Evolutionary conservation across 2,797 vertebrate genomes (phyloP).

Genomic region (Paedocypris micromegethes): DNA sequence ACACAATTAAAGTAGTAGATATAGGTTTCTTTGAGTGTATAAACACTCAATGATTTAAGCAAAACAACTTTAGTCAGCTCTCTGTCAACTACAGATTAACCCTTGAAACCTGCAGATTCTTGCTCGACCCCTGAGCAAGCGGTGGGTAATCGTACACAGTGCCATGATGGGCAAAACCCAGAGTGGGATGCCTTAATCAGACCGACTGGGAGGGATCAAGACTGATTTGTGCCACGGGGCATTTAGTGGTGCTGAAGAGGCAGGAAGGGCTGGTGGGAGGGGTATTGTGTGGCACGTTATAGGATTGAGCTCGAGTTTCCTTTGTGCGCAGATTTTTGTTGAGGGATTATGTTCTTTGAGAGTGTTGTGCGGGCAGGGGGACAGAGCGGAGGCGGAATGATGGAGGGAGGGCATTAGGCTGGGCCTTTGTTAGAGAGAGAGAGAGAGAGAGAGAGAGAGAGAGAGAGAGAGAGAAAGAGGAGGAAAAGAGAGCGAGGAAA

Average conservation of each 20-base stretch:
- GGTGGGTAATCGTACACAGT: constrained; percentile 24
- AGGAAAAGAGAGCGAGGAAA: constrained; percentile 29
- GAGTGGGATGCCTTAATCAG: constrained; percentile 43
- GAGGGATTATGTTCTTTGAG: constrained; percentile 79
- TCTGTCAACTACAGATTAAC: not conserved
- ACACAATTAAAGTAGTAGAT: no score
- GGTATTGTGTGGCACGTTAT: constrained; percentile 72
- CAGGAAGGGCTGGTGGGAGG: constrained; percentile 47
- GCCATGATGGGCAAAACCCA: constrained; percentile 27
- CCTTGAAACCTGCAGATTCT: no score
- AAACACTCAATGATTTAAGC: no score
- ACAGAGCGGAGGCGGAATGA: constrained; percentile 64
- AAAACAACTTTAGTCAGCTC: no score
- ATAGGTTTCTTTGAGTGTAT: no score
- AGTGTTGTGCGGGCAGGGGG: constrained; percentile 71
- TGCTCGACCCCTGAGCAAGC: constrained; percentile 8
- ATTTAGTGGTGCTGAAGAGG: constrained; percentile 64
- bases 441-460: constrained; percentile 63
- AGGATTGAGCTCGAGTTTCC: constrained; percentile 79
- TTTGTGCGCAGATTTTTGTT: constrained; percentile 77
- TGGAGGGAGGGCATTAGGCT: constrained; percentile 48
- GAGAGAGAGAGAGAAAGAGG: constrained; percentile 48
- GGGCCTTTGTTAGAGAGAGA: constrained; percentile 70
- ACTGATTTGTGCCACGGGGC: constrained; percentile 73
- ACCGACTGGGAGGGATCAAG: constrained; percentile 57